Evolutionary conservation across 2,888 invertebrate genomes (phyloP).

Genomic region (Rambutsinella grinnellia): DNA sequence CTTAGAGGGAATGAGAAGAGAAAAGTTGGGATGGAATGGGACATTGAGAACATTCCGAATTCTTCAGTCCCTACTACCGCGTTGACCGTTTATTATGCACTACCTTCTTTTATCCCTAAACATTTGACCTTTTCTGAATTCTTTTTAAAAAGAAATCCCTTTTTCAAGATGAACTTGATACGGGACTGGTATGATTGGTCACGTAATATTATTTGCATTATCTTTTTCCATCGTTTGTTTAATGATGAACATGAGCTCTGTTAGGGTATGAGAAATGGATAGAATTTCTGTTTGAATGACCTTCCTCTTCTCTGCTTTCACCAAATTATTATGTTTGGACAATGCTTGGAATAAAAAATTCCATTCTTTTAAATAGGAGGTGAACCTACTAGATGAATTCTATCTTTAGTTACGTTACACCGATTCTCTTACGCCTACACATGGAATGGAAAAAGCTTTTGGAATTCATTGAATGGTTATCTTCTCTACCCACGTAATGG

Average conservation of each 20-base stretch:
- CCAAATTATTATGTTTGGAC: neutral
- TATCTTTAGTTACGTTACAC: neutral
- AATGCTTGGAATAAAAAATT: neutral
- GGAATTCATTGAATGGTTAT: neutral
- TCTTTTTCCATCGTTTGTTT: too few relatives aligned
- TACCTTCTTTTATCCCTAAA: neutral
- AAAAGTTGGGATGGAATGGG: neutral
- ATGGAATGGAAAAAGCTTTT: neutral
- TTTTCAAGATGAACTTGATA: too few relatives aligned
- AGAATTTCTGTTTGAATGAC: too few relatives aligned
- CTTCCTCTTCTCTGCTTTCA: neutral
- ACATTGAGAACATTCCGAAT: slow-evolving; percentile 36
- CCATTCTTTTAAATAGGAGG: neutral
- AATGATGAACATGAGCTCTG: too few relatives aligned
- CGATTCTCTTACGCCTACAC: neutral
- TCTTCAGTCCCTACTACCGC: neutral
- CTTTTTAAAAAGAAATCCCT: too few relatives aligned
- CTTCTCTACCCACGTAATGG: neutral
- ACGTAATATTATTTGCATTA: too few relatives aligned
- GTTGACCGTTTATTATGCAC: too few relatives aligned
- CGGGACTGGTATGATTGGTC: too few relatives aligned
- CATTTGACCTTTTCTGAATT: too few relatives aligned
- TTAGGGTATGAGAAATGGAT: too few relatives aligned
- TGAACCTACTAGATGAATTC: neutral
- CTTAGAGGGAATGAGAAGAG: neutral